Evolutionary conservation across 1,140 invertebrate genomes (phyloP).

Genomic region (Drosophila saltans): DNA sequence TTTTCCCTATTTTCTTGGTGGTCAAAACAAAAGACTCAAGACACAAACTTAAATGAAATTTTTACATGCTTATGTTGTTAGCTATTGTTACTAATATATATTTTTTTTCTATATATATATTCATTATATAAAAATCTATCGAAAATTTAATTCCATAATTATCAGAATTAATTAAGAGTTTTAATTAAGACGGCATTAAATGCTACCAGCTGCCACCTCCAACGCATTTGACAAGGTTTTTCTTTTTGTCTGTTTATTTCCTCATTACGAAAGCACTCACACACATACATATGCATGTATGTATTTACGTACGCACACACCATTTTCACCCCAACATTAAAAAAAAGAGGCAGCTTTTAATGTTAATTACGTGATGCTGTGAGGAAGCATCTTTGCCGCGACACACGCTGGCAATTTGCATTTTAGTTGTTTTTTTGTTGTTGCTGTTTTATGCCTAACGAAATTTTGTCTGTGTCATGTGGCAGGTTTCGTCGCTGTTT

Average conservation of each 20-base stretch:
- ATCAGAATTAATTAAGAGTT: too few species aligned
- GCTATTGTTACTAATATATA: too few species aligned
- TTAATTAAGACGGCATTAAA: too few species aligned
- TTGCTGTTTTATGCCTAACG: conserved; percentile 14
- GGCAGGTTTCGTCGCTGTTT: conserved; percentile 45
- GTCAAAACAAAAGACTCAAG: too few species aligned
- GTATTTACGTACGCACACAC: conserved; percentile 7
- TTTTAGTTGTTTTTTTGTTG: conserved; percentile 38
- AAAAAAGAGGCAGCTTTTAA: conserved; percentile 34
- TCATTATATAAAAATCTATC: too few species aligned
- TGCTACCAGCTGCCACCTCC: conserved; percentile 25
- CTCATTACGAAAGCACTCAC: conserved; percentile 62
- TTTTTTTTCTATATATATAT: too few species aligned
- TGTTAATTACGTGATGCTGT: conserved; percentile 69
- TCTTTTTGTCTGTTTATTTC: conserved; percentile 45
- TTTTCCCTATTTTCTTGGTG: too few species aligned
- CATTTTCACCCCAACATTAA: conserved; percentile 22
- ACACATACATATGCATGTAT: conserved; percentile 21
- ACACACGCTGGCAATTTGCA: conserved; percentile 63
- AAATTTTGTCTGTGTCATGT: conserved; percentile 55
- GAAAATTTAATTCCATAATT: too few species aligned
- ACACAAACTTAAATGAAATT: too few species aligned
- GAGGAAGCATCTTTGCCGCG: conserved; percentile 62
- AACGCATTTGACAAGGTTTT: conserved; percentile 71
- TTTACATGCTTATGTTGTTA: too few species aligned